Evolutionary conservation across 1,140 invertebrate species (phyloP), one percentile per base, ranked within the genome.

Genomic region (Notospermus geniculatus): DNA sequence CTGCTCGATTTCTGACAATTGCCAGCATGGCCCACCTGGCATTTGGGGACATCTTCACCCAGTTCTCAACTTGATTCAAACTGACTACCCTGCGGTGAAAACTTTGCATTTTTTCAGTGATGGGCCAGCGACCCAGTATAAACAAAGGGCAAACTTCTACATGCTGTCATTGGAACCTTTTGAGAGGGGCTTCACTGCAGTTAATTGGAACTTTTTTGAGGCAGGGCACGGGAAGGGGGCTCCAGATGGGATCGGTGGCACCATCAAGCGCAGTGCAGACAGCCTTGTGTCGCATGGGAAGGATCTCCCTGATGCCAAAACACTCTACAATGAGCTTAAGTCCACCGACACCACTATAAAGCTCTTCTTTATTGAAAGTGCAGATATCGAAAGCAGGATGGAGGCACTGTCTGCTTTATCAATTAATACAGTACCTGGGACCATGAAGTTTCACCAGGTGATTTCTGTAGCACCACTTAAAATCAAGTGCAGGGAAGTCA

Each of bases 221-320:
- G 67, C 74, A 32, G 77, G 75, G 19, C 78, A 83, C 74, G 80
- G 80, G n/a, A 82, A 82, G 67, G 79, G 78, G n/a, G 71, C 74
- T 22, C 71, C 77, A 56, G 76, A 81, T 76, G 81, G 81, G 54
- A 66, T 81, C 25, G 80, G 79, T 46, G 80, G 68, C 9, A 60
- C 64, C 29, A 71, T 78, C 41, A 82, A 82, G 66, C 29, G 84
- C 75, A 32, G 30, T 19, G 53, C 60, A 29, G 60, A 62, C 39
- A 9, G 27, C 1, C 13, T 60, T 2, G 55, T 60, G 9, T 9
- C 15, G n/a, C n/a, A 52, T 15, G 63, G 58, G 25, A 29, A 1
- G 29, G 63, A 67, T 27, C 57, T 67, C 1, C n/a, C 29, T n/a
- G 25, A 62, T n/a, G 65, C 43, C 5, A 19, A 41, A 56, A 15